Base-by-base conservation (phyloP, 2,888 invertebrate genomes). In the Adelphocoris suturalis region DNA sequence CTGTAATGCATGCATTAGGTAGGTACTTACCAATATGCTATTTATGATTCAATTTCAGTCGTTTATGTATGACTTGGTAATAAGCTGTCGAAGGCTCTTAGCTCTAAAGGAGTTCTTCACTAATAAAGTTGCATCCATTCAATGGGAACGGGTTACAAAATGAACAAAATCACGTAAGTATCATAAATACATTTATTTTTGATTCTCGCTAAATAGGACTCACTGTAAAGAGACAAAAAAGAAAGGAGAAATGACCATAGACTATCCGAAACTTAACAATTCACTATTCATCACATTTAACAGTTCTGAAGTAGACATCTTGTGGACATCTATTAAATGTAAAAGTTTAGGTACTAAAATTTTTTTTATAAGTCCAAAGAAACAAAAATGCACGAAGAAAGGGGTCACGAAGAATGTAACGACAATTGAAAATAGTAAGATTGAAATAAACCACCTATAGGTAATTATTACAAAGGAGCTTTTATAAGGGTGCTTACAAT, bases 171-270 rank as follows among this genome's bases (percentile, higher is more conserved):
- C 37, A 37, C 37, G 37, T 37, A 37, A 5, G 5, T 85, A 85
- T 52, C 85, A 85, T 85, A 85, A 88, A 80, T 55, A 88, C 88
- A 88, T 88, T 88, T 88, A 88, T 88, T 87, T 87, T 88, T 88
- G 81, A 80, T 87, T 87, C 76, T 48, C 14, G 48, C 86, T 82
- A 82, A 82, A 78, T 47, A 76, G 68, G 68, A 75, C 46, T 27
- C 27, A 76, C 13, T 19, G 68, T 16, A 48, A 75, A 87, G 47
- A 76, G 68, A 68, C 68, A 23, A 87, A 52, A 87, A 48, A 12
- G 52, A 61, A 61, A 61, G 23, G 48, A 48, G 55, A 19, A 52
- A 84, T 61, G 12, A 75, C 78, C 55, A 80, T 88, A 88, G 88
- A 88, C 80, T 88, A 88, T 88, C 37, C 28, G 81, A 88, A 88